phyloP scores from a whole-genome alignment of 2,113 vertebrate species.

The Balaeniceps rex region DNA sequence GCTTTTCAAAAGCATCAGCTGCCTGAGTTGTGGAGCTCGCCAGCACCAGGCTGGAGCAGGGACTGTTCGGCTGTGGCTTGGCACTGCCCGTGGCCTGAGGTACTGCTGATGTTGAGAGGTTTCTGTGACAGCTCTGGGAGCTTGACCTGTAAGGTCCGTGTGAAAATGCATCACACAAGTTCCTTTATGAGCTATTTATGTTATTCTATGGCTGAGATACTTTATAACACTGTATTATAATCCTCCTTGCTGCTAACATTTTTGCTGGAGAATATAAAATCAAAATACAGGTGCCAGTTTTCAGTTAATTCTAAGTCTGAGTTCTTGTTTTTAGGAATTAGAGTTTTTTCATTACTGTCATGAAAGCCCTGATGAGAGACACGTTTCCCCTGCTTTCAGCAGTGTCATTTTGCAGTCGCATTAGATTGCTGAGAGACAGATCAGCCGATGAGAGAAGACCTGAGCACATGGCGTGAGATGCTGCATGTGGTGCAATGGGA shows the following conservation, averaged over 20 bases:
- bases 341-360: not conserved
- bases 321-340: not conserved
- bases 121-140: not conserved
- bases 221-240: not conserved
- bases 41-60: not conserved
- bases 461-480: not conserved
- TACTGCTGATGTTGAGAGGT: not conserved
- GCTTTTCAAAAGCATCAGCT: not conserved
- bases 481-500: not conserved
- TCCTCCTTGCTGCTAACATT: not conserved
- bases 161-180: not conserved
- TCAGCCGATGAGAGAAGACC: not conserved
- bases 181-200: not conserved
- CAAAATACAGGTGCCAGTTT: not conserved
- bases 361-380: not conserved
- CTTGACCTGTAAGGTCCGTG: not conserved
- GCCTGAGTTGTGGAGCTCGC: accelerated
- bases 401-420: not conserved
- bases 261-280: not conserved
- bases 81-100: not conserved
- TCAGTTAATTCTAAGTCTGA: not conserved
- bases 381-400: not conserved
- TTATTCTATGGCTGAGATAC: not conserved
- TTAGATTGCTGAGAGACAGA: not conserved
- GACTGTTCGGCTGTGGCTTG: too few species aligned